Percentiles rank a stretch among this genome's conserved stretches.
These are phyloP conservation scores for Drosophila watanabei DNA, from an alignment of 1,140 invertebrate species.

Conservation along the genomic window DNA sequence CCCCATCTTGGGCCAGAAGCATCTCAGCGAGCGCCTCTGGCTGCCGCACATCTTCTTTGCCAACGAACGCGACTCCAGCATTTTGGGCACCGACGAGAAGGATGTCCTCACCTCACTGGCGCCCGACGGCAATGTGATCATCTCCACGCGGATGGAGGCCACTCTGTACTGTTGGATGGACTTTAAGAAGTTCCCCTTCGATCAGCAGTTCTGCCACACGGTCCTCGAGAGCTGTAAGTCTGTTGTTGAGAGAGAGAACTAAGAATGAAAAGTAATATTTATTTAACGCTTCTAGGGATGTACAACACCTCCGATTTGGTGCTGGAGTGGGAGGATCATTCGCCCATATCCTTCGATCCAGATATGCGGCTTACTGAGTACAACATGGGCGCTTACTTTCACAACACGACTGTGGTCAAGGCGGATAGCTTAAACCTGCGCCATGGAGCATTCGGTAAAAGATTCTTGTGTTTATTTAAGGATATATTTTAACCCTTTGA, in stretches of 20 bases:
- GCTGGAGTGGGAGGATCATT: constrained; percentile 90
- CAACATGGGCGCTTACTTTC: constrained; percentile 89
- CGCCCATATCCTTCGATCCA: constrained; percentile 91
- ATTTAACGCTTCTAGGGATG: constrained; percentile 87
- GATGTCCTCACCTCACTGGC: constrained; percentile 92
- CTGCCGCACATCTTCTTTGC: constrained; percentile 92
- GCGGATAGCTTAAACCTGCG: constrained; percentile 87
- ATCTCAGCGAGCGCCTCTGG: constrained; percentile 91
- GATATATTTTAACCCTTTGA: background rate
- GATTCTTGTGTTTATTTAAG: background rate
- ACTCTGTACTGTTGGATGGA: constrained; percentile 93
- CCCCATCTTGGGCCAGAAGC: constrained; percentile 90
- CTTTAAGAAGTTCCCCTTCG: constrained; percentile 94
- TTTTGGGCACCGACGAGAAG: constrained; percentile 90
- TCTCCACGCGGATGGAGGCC: constrained; percentile 91
- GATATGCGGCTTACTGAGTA: constrained; percentile 94
- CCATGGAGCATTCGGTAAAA: constrained; percentile 89
- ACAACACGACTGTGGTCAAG: constrained; percentile 88
- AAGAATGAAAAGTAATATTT: background rate
- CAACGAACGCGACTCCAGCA: constrained; percentile 92
- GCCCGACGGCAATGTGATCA: constrained; percentile 90
- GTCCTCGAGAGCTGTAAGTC: constrained; percentile 92
- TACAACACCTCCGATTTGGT: constrained; percentile 91
- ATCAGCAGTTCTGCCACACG: constrained; percentile 92
- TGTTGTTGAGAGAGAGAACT: rapidly evolving